phyloP scores from a whole-genome alignment of 2,113 vertebrate species.

The Gasterosteus aculeatus region DNA sequence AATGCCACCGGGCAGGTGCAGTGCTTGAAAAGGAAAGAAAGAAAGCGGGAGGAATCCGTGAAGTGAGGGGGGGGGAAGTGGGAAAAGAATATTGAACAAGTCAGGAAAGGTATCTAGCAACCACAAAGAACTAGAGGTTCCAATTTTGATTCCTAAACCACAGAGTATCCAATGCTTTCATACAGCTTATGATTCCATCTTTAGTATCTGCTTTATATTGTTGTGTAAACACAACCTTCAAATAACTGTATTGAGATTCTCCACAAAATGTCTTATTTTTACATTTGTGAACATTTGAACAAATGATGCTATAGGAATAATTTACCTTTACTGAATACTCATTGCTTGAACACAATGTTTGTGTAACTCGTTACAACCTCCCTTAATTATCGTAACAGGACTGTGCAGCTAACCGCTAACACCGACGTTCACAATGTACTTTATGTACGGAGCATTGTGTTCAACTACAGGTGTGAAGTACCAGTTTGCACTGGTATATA shows the following conservation, averaged over 20 bases:
- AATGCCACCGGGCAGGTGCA: conserved; percentile 69
- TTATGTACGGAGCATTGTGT: too few species aligned
- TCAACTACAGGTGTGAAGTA: neutral
- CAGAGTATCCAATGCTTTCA: neutral
- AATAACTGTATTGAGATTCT: neutral
- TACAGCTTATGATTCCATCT: neutral
- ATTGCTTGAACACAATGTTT: neutral
- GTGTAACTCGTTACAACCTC: neutral
- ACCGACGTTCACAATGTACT: neutral
- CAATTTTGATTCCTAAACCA: neutral
- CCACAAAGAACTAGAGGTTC: conserved; percentile 50
- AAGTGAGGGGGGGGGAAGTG: conserved; percentile 23
- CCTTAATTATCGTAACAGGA: neutral
- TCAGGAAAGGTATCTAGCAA: conserved; percentile 44
- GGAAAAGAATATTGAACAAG: conserved; percentile 51
- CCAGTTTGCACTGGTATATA: neutral
- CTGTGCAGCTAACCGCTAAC: neutral
- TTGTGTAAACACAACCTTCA: neutral
- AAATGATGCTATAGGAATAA: neutral
- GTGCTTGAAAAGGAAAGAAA: conserved; percentile 30
- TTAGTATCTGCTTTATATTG: neutral
- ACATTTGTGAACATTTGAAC: neutral
- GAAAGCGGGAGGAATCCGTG: conserved; percentile 35
- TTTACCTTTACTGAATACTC: neutral
- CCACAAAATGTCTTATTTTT: neutral